Evolutionary conservation across 2,113 vertebrate genomes (phyloP).

Genomic region (Indri indri): DNA sequence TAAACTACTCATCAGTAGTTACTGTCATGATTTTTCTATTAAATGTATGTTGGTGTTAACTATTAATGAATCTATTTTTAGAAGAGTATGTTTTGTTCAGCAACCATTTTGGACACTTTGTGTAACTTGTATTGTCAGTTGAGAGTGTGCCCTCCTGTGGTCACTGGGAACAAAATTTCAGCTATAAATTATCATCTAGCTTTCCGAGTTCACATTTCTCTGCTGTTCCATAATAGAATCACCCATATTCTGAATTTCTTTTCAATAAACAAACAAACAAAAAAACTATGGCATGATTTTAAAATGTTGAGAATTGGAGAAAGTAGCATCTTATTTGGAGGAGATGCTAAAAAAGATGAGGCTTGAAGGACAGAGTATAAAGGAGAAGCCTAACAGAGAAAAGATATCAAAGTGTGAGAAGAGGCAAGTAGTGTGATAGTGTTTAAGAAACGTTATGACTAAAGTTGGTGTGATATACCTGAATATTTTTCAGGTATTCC

Average conservation of each 20-base stretch:
- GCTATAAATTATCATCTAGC: not conserved
- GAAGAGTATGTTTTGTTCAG: not conserved
- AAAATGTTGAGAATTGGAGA: not conserved
- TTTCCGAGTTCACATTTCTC: not conserved
- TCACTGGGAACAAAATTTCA: not conserved
- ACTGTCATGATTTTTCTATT: not conserved
- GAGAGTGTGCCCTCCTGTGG: conserved; percentile 70
- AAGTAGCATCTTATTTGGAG: not conserved
- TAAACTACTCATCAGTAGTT: not conserved
- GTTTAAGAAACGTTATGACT: not conserved
- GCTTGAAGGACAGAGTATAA: not conserved
- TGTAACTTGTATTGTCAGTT: not conserved
- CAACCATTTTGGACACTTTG: not conserved
- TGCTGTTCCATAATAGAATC: not conserved
- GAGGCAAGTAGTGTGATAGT: not conserved
- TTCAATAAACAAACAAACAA: not conserved
- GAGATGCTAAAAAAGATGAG: not conserved
- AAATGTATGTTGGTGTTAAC: conserved; percentile 27
- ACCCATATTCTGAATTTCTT: not conserved
- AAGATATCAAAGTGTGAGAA: not conserved
- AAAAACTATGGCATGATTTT: not conserved
- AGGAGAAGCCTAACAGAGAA: not conserved
- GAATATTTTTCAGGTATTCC: not conserved
- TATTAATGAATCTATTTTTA: conserved; percentile 31
- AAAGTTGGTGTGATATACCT: not conserved